Evolutionary conservation across 2,888 invertebrate genomes (phyloP).

Genomic region (Molorchus minor): DNA sequence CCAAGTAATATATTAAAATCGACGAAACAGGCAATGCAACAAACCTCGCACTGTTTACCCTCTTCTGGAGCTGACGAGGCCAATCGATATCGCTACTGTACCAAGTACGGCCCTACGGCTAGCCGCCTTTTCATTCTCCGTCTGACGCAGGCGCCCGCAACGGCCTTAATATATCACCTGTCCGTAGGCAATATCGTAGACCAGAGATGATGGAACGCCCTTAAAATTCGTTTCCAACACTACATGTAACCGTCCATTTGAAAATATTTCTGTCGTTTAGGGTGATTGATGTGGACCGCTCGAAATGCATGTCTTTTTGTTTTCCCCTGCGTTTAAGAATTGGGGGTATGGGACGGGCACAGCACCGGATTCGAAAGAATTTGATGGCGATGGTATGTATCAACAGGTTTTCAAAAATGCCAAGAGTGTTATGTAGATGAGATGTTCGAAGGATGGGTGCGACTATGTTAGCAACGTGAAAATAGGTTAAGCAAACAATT

Average conservation of each 20-base stretch:
- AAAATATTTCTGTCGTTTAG: slow-evolving; percentile 48
- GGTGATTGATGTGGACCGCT: slow-evolving; percentile 51
- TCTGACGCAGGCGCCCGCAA: slow-evolving; percentile 12
- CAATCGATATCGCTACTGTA: slow-evolving; percentile 32
- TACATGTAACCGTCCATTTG: slow-evolving; percentile 47
- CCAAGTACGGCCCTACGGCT: slow-evolving; percentile 25
- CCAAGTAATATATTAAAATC: too few relatives aligned
- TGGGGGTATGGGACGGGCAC: too few relatives aligned
- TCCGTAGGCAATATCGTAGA: slow-evolving; percentile 48
- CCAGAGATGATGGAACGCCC: slow-evolving; percentile 49
- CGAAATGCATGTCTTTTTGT: slow-evolving; percentile 51
- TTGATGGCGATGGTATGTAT: too few relatives aligned
- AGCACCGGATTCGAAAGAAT: too few relatives aligned
- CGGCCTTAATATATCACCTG: slow-evolving; percentile 48
- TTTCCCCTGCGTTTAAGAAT: slow-evolving; percentile 40
- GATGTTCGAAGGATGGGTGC: too few relatives aligned
- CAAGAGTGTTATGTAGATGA: too few relatives aligned
- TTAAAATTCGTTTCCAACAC: slow-evolving; percentile 49
- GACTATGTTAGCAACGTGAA: too few relatives aligned
- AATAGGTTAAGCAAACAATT: too few relatives aligned
- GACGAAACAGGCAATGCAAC: too few relatives aligned
- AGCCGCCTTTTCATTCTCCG: slow-evolving; percentile 1
- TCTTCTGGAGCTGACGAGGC: slow-evolving; percentile 10
- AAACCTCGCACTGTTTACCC: too few relatives aligned
- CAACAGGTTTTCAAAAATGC: too few relatives aligned